Percentiles rank a stretch among this genome's conserved stretches.
Evolutionary conservation across 1,140 invertebrate species (phyloP).

Genomic region (Ceratosolen solmsi): DNA sequence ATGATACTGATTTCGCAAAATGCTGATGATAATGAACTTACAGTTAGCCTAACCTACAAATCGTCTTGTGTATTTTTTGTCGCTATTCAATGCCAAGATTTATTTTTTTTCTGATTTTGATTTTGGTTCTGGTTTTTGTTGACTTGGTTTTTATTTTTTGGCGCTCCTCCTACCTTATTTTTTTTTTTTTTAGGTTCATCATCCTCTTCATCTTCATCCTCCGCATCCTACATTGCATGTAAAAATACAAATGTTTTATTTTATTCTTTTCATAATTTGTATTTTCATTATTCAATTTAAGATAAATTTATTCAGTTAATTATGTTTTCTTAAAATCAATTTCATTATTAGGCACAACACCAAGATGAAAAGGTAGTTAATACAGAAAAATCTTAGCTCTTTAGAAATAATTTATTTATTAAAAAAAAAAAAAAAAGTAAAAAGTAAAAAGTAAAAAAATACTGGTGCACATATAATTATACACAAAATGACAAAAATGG

Average conservation of each 20-base stretch:
- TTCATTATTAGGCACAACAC: conserved; percentile 52
- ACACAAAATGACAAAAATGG: conserved; percentile 41
- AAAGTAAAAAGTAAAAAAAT: conserved; percentile 56
- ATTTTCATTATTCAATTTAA: not conserved
- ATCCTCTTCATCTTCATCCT: conserved; percentile 71
- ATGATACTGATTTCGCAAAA: conserved; percentile 49
- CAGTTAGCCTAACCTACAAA: conserved; percentile 44
- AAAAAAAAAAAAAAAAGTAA: not conserved
- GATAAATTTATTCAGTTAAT: not conserved
- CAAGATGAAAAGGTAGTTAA: conserved; percentile 59
- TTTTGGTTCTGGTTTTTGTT: conserved; percentile 50
- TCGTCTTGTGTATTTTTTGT: conserved; percentile 42
- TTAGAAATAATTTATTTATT: conserved; percentile 66
- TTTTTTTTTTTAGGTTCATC: conserved; percentile 72
- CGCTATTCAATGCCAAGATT: conserved; percentile 38
- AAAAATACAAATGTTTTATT: conserved; percentile 54
- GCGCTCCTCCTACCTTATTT: conserved; percentile 57
- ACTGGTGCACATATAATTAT: no score
- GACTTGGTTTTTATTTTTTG: conserved; percentile 50
- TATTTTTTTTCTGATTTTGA: conserved; percentile 51
- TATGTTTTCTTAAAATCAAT: conserved; percentile 14
- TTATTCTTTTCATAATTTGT: conserved; percentile 7
- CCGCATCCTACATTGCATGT: conserved; percentile 66
- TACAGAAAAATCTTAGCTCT: conserved; percentile 53
- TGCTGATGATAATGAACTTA: conserved; percentile 48